Percentiles rank a stretch among this genome's conserved stretches.
Evolutionary conservation across 2,888 invertebrate genomes (phyloP).

Genomic region (Hydroisotoma schaefferi): DNA sequence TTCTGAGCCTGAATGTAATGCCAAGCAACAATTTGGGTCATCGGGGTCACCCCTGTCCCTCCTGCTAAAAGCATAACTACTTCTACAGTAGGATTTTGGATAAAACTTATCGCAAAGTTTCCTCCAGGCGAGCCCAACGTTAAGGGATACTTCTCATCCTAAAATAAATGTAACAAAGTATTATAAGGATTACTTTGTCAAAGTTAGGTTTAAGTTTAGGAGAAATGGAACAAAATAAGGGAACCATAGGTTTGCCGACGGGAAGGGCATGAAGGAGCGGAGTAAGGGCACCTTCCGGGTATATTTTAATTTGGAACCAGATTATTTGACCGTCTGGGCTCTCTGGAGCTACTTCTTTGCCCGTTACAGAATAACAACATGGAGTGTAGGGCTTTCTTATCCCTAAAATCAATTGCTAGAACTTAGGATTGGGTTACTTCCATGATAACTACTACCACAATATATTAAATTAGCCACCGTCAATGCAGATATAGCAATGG

Average conservation of each 20-base stretch:
- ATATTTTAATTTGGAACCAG: slow-evolving; percentile 10
- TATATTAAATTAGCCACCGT: too few species aligned
- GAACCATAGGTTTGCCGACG: too few species aligned
- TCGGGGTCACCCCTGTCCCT: slow-evolving; percentile 17
- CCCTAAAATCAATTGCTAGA: too few species aligned
- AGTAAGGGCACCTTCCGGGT: slow-evolving; percentile 4
- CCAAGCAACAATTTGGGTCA: slow-evolving; percentile 4
- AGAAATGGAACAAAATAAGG: too few species aligned
- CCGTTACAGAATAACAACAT: slow-evolving; percentile 8
- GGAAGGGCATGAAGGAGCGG: not conserved
- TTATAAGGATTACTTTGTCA: too few species aligned
- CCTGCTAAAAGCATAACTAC: slow-evolving; percentile 11
- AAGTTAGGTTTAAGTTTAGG: too few species aligned
- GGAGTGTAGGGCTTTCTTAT: slow-evolving; percentile 13
- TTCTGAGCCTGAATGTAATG: not conserved
- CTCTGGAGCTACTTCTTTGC: not conserved
- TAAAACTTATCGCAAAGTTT: not conserved
- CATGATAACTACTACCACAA: too few species aligned
- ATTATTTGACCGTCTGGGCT: slow-evolving; percentile 2
- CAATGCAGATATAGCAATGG: not conserved
- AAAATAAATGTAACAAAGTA: not conserved
- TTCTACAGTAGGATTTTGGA: not conserved
- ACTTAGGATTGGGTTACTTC: too few species aligned
- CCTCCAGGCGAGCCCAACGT: slow-evolving; percentile 3
- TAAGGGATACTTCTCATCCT: not conserved